A percentile compares a stretch with the other conserved stretches of the same genome.
phyloP scores from a whole-genome alignment of 2,113 vertebrate genomes.

The Etheostoma cragini region DNA sequence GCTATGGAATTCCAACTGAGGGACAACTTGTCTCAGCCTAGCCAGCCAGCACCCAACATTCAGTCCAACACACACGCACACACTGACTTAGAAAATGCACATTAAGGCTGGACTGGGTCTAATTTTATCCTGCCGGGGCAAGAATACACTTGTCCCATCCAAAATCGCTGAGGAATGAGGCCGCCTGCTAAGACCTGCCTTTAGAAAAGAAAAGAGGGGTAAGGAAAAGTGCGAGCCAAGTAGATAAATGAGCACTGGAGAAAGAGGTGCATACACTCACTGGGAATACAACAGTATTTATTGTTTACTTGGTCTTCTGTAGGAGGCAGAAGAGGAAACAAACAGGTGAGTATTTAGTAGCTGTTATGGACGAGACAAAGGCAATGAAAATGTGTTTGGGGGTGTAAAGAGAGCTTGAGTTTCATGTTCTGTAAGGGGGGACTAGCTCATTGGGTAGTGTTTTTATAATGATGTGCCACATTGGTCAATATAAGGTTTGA shows the following conservation, averaged over 20 bases:
- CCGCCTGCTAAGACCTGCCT: conserved; percentile 76
- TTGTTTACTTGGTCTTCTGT: conserved; percentile 66
- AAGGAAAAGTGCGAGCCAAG: conserved; percentile 3
- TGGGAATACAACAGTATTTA: conserved; percentile 20
- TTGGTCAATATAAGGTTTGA: not conserved
- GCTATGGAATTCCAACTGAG: conserved; percentile 72
- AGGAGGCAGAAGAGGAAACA: conserved; percentile 65
- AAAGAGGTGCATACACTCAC: conserved; percentile 10
- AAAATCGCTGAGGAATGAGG: conserved; percentile 74
- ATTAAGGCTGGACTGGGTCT: conserved; percentile 50
- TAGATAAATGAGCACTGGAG: conserved; percentile 32
- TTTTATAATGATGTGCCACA: not conserved
- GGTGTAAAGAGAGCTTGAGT: not conserved
- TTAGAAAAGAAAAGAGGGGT: conserved; percentile 19
- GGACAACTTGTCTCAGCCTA: conserved; percentile 74
- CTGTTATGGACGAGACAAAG: not conserved
- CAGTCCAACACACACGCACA: conserved; percentile 19
- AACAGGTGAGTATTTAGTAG: conserved; percentile 63
- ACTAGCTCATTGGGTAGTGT: not conserved
- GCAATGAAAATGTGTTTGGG: not conserved
- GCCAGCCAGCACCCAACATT: conserved; percentile 40
- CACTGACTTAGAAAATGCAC: conserved; percentile 48
- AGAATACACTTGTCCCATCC: conserved; percentile 66
- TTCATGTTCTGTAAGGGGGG: not conserved
- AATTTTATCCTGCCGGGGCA: conserved; percentile 67